A percentile compares a stretch with the other conserved stretches of the same genome.
Evolutionary conservation across 2,888 invertebrate genomes (phyloP).

Genomic region (Dione juno): DNA sequence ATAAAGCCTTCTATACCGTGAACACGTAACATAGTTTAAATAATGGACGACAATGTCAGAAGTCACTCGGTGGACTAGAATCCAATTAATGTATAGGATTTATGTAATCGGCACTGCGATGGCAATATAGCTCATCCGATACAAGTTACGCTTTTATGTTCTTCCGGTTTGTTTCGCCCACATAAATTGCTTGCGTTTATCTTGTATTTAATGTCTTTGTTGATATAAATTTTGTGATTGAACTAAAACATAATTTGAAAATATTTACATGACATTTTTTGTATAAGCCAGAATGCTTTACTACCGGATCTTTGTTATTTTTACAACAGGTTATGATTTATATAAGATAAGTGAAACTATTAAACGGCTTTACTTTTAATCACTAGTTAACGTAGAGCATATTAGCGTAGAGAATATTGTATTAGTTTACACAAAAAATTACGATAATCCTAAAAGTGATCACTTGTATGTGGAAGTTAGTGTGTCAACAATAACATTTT

Average conservation of each 20-base stretch:
- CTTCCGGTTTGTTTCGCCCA: constrained; percentile 24
- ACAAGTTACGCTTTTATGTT: constrained; percentile 13
- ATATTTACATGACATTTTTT: neutral
- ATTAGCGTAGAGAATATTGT: neutral
- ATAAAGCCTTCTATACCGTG: constrained; percentile 52
- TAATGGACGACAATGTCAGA: constrained; percentile 72
- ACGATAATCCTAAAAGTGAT: too few relatives aligned
- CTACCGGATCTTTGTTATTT: neutral
- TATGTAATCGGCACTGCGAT: constrained; percentile 37
- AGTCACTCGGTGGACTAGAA: constrained; percentile 63
- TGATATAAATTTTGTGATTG: neutral
- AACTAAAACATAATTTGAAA: neutral
- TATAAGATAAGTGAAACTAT: neutral
- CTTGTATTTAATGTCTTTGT: neutral
- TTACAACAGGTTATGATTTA: neutral
- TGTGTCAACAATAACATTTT: neutral
- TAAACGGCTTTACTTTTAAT: neutral
- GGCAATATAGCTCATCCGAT: constrained; percentile 11
- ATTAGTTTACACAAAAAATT: neutral
- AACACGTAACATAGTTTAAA: constrained; percentile 58
- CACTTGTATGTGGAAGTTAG: too few relatives aligned
- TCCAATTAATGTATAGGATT: constrained; percentile 38
- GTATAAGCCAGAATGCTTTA: neutral
- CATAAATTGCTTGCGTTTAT: neutral
- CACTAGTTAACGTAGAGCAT: neutral